Conservation (phyloP, 2,797 vertebrate species). For the Myripristis murdjan region DNA sequence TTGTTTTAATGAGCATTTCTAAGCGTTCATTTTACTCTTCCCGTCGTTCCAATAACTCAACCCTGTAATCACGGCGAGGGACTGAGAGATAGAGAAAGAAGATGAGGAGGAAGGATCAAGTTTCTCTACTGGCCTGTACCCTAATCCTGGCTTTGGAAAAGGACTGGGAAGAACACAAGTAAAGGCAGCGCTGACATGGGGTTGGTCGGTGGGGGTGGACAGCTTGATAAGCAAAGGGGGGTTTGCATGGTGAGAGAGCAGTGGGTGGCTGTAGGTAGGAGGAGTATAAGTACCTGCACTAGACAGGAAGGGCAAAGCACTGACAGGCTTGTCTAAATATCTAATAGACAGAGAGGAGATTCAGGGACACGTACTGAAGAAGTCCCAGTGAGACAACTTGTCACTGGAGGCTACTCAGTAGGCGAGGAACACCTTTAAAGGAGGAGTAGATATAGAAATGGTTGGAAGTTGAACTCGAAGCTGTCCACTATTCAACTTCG, state of each 20-base stretch:
- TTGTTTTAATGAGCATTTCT: constrained; percentile 24
- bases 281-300: constrained; percentile 97
- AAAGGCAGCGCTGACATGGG: constrained; percentile 69
- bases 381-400: constrained; percentile 29
- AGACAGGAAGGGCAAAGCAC: constrained; percentile 85
- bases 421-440: constrained; percentile 37
- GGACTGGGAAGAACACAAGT: constrained; percentile 73
- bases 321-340: constrained; percentile 39
- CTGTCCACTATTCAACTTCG: constrained; percentile 41
- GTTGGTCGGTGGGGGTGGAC: constrained; percentile 64
- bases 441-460: constrained; percentile 14
- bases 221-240: constrained; percentile 54
- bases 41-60: constrained; percentile 28
- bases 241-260: constrained; percentile 77
- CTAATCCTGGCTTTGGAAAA: constrained; percentile 82
- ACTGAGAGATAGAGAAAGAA: constrained; percentile 35
- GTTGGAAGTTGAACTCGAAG: constrained; percentile 38
- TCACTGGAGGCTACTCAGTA: background rate
- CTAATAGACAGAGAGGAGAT: constrained; percentile 1
- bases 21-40: constrained; percentile 30
- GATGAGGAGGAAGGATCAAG: constrained; percentile 61
- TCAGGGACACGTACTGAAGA: constrained; percentile 31
- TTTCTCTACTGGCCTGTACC: constrained; percentile 77
- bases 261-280: constrained; percentile 79
- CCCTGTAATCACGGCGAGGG: constrained; percentile 61